phyloP scores from a whole-genome alignment of 2,113 vertebrate species.

The Rhabdomys dilectus region DNA sequence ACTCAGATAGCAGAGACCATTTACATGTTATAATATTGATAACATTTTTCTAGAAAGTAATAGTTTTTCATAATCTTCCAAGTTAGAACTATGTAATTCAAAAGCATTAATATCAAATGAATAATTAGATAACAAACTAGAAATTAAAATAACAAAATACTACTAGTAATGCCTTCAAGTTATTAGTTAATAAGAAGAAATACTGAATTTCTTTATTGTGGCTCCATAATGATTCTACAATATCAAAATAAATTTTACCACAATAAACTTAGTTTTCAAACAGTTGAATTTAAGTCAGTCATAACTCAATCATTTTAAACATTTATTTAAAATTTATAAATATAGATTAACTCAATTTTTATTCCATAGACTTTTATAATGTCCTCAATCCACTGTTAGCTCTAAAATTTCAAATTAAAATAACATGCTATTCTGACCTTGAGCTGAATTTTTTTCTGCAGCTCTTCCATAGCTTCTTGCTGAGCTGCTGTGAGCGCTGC shows the following conservation, averaged over 20 bases:
- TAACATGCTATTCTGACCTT: conserved; percentile 87
- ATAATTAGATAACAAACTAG: background rate
- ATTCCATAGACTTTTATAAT: background rate
- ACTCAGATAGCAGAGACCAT: background rate
- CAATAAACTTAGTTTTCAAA: conserved; percentile 31
- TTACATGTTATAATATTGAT: background rate
- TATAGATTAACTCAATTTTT: background rate
- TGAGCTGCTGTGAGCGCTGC: conserved; percentile 98
- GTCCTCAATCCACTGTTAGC: background rate
- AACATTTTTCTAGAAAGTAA: conserved; percentile 40
- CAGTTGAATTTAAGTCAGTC: background rate
- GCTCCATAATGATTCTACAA: background rate
- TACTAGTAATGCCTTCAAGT: background rate
- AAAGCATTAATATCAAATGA: conserved; percentile 15
- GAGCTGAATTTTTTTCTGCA: conserved; percentile 99
- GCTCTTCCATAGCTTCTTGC: conserved; percentile 98
- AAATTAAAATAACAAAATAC: conserved; percentile 21
- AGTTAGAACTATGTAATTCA: background rate
- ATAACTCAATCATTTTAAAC: background rate
- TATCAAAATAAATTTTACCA: background rate
- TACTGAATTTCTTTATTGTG: background rate
- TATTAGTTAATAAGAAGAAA: conserved; percentile 6
- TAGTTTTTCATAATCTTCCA: background rate
- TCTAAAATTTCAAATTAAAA: background rate
- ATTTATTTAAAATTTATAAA: background rate